A percentile compares a stretch with the other conserved stretches of the same genome.
These are phyloP conservation scores for Rutpela maculata DNA, from an alignment of 2,888 invertebrate species.

Conservation along the genomic window DNA sequence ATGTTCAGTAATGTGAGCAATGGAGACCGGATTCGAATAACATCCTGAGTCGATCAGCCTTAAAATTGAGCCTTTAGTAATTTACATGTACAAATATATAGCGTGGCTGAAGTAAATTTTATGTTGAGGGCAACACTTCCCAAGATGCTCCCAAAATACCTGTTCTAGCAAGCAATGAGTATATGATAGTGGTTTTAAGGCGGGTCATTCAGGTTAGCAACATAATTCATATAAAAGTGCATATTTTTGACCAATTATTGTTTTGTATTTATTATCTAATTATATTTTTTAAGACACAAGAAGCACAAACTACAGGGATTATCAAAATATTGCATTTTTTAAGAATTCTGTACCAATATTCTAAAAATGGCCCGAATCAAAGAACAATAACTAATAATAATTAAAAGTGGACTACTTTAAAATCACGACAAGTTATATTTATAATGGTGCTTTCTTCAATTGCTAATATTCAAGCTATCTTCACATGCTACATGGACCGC, in stretches of 20 bases:
- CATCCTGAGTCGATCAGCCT: constrained; percentile 48
- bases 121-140: constrained; percentile 62
- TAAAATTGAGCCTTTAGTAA: constrained; percentile 41
- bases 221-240: constrained; percentile 60
- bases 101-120: constrained; percentile 40
- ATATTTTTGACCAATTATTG: constrained; percentile 56
- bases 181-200: constrained; percentile 46
- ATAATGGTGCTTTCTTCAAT: constrained; percentile 74
- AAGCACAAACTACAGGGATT: constrained; percentile 58
- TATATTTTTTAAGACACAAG: constrained; percentile 46
- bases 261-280: constrained; percentile 14
- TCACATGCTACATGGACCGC: constrained; percentile 74
- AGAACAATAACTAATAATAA: constrained; percentile 65
- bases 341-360: constrained; percentile 61
- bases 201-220: constrained; percentile 55
- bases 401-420: constrained; percentile 66
- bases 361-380: constrained; percentile 66
- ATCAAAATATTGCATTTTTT: constrained; percentile 63
- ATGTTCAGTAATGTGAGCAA: constrained; percentile 51
- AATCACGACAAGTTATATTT: constrained; percentile 67
- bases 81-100: constrained; percentile 47
- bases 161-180: constrained; percentile 36
- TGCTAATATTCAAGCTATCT: constrained; percentile 74
- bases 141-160: constrained; percentile 60
- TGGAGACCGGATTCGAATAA: constrained; percentile 48